These are phyloP conservation scores for Barnardius zonarius DNA, from an alignment of 2,113 vertebrate genomes.

Conservation along the genomic window DNA sequence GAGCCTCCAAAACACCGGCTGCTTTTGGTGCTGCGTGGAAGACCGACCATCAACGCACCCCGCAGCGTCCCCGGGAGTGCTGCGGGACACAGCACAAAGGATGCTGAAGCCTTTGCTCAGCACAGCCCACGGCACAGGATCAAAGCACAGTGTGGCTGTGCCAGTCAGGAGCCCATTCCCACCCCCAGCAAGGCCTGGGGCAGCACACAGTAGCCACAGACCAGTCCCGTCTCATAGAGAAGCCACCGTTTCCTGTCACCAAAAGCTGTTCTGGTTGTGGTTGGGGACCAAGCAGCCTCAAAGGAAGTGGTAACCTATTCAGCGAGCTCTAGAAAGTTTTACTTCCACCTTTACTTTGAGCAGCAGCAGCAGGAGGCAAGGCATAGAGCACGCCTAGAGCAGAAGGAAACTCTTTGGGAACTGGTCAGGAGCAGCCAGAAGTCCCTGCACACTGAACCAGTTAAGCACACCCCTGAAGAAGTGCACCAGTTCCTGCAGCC, in stretches of 20 bases:
- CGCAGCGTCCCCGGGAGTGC: fast-evolving
- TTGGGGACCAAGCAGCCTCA: neutral
- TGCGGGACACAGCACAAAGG: neutral
- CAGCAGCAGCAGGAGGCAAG: neutral
- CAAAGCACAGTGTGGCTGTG: fast-evolving
- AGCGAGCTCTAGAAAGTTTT: neutral
- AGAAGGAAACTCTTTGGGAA: neutral
- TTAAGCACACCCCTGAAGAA: neutral
- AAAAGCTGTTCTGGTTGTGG: neutral
- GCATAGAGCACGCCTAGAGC: neutral
- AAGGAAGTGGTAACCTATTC: neutral
- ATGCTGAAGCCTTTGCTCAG: neutral
- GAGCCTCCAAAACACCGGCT: neutral
- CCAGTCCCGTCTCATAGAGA: neutral
- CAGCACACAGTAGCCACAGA: neutral
- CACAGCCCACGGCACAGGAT: neutral
- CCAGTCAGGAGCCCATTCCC: neutral
- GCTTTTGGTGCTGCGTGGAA: neutral
- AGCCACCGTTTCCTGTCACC: neutral
- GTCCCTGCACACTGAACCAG: neutral
- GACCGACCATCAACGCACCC: neutral
- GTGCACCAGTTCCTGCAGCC: neutral
- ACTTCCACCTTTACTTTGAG: neutral
- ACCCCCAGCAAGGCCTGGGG: neutral
- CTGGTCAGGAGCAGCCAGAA: neutral